These are phyloP conservation scores for Urocynchramus pylzowi DNA, from an alignment of 2,113 vertebrate genomes.

Conservation along the genomic window DNA sequence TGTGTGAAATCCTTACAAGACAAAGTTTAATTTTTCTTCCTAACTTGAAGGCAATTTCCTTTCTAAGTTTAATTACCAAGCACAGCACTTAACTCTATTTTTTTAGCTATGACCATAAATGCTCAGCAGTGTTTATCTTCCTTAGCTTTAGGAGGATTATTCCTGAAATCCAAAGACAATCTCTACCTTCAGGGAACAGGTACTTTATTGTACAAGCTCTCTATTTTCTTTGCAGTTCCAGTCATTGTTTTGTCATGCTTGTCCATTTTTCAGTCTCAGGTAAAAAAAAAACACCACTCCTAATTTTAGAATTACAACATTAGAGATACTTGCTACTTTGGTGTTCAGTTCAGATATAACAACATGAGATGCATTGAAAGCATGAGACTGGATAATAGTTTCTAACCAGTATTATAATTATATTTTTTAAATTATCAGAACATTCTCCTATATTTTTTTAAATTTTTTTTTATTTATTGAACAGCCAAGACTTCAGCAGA, in stretches of 20 bases:
- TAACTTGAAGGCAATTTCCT: neutral
- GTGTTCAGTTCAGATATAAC: neutral
- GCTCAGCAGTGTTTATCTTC: neutral
- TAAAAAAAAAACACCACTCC: neutral
- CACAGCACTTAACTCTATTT: neutral
- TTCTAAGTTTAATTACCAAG: neutral
- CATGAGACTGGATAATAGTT: neutral
- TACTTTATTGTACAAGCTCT: neutral
- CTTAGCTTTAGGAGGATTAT: neutral
- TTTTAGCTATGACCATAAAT: neutral
- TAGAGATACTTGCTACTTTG: neutral
- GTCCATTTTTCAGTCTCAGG: neutral
- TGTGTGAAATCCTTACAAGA: neutral
- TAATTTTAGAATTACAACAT: neutral
- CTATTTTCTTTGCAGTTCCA: neutral
- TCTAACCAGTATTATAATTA: neutral
- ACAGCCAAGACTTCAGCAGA: neutral
- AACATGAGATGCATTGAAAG: neutral
- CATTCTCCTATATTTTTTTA: neutral
- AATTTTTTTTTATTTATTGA: neutral
- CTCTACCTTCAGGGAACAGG: neutral
- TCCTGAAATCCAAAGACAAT: slow-evolving; percentile 7
- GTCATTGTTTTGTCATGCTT: neutral
- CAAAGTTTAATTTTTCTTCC: neutral
- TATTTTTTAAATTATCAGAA: neutral